phyloP scores from a whole-genome alignment of 2,797 vertebrate species.

The Macroramphosus scolopax region DNA sequence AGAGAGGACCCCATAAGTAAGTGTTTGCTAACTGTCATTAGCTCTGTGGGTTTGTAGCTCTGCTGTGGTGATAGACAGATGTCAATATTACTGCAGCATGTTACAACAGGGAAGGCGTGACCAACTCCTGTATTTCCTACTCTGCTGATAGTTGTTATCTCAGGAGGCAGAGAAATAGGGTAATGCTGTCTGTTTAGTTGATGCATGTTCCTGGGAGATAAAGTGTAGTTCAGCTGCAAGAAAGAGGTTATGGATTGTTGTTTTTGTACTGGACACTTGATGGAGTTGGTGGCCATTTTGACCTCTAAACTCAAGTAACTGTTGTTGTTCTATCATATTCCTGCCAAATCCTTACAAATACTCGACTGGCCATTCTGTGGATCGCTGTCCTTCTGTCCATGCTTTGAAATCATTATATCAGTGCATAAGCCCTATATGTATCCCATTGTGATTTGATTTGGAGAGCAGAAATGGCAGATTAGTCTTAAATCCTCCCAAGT shows the following conservation, averaged over 20 bases:
- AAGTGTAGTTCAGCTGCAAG: slow-evolving; percentile 26
- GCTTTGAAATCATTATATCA: slow-evolving; percentile 59
- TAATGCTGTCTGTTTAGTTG: slow-evolving; percentile 43
- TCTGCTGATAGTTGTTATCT: slow-evolving; percentile 65
- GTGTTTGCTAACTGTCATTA: slow-evolving; percentile 40
- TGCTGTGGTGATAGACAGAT: slow-evolving; percentile 28
- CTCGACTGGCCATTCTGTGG: slow-evolving; percentile 31
- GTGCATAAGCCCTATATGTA: slow-evolving; percentile 58
- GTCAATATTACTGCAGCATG: slow-evolving; percentile 46
- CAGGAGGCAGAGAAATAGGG: slow-evolving; percentile 43
- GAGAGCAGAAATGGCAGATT: slow-evolving; percentile 77
- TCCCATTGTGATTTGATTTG: slow-evolving; percentile 73
- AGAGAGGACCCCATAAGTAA: slow-evolving; percentile 23
- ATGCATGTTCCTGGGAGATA: slow-evolving; percentile 36
- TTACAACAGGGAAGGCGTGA: slow-evolving; percentile 50
- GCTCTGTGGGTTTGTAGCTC: slow-evolving; percentile 35
- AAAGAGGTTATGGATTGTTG: slow-evolving; percentile 30
- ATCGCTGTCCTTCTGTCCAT: slow-evolving; percentile 32
- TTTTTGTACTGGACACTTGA: slow-evolving; percentile 25
- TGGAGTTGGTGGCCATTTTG: slow-evolving; percentile 18
- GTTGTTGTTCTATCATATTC: slow-evolving; percentile 43
- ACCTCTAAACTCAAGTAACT: slow-evolving; percentile 25
- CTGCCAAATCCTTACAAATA: slow-evolving; percentile 45
- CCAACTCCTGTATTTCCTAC: slow-evolving; percentile 39
- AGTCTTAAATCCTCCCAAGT: slow-evolving; percentile 72